Percentiles rank a stretch among this genome's conserved stretches.
Conservation (phyloP, 2,888 invertebrate genomes). For the Temnothorax unifasciatus region DNA sequence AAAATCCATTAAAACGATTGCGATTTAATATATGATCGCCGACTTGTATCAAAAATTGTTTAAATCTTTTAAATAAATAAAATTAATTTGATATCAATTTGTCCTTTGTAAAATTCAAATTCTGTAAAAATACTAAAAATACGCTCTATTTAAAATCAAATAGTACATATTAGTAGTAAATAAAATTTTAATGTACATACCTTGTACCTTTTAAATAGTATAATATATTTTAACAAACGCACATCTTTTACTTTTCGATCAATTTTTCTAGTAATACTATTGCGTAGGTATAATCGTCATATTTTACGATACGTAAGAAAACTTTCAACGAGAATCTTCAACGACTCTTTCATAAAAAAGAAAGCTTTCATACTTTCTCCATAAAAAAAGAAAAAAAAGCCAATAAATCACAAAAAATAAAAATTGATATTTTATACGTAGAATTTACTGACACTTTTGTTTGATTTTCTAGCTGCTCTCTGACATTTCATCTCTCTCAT, state of each 20-base stretch:
- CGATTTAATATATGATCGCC: not conserved
- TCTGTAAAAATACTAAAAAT: not conserved
- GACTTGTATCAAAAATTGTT: not conserved
- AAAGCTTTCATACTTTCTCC: not conserved
- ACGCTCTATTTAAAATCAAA: not conserved
- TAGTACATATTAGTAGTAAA: not conserved
- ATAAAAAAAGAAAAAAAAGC: not conserved
- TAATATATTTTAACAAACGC: not conserved
- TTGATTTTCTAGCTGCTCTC: not conserved
- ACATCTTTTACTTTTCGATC: not conserved
- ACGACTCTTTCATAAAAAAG: not conserved
- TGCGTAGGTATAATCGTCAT: not conserved
- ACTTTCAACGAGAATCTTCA: not conserved
- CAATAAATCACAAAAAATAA: not conserved
- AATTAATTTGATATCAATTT: not conserved
- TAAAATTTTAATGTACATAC: not conserved
- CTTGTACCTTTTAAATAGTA: not conserved
- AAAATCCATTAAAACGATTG: constrained; percentile 2
- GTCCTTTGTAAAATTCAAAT: not conserved
- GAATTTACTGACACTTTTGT: not conserved
- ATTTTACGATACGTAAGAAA: not conserved
- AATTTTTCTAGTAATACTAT: not conserved
- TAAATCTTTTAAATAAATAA: not conserved
- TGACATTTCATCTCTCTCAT: not conserved
- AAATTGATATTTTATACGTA: constrained; percentile 6